phyloP scores from a whole-genome alignment of 35 echinoderm and acorn worm genomes.

The Acanthaster planci region DNA sequence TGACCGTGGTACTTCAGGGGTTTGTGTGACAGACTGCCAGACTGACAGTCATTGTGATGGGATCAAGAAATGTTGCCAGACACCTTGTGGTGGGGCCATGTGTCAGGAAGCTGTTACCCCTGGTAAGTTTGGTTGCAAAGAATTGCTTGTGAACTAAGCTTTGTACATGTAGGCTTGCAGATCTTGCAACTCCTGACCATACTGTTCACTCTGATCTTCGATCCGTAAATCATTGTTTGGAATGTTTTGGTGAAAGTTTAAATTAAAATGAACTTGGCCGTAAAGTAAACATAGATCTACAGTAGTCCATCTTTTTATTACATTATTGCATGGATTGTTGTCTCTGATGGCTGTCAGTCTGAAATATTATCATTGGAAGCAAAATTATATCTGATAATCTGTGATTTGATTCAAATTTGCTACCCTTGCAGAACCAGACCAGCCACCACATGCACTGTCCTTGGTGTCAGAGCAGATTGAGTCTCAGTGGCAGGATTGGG shows the following conservation, averaged over 20 bases:
- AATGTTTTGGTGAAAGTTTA: no score
- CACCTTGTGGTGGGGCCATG: conserved; percentile 30
- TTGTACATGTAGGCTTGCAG: no score
- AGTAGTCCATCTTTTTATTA: no score
- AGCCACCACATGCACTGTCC: not conserved
- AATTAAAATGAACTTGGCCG: no score
- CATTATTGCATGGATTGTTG: not conserved
- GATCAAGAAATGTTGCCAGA: conserved; percentile 51
- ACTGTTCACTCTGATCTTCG: no score
- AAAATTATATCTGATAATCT: not conserved
- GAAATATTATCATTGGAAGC: no score
- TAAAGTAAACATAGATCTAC: no score
- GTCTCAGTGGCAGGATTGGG: conserved; percentile 4
- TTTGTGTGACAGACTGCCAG: not conserved
- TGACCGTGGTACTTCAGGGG: not conserved
- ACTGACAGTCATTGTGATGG: conserved; percentile 35
- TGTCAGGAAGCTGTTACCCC: conserved; percentile 30
- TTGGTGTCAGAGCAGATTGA: conserved; percentile 17
- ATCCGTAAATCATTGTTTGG: no score
- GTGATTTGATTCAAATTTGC: not conserved
- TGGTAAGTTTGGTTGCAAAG: not conserved
- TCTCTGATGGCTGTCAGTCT: not conserved
- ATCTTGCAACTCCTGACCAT: no score
- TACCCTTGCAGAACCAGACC: not conserved
- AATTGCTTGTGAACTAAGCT: not conserved